Evolutionary conservation across 2,888 invertebrate genomes (phyloP).

Genomic region (Lasioglossum villosulum): DNA sequence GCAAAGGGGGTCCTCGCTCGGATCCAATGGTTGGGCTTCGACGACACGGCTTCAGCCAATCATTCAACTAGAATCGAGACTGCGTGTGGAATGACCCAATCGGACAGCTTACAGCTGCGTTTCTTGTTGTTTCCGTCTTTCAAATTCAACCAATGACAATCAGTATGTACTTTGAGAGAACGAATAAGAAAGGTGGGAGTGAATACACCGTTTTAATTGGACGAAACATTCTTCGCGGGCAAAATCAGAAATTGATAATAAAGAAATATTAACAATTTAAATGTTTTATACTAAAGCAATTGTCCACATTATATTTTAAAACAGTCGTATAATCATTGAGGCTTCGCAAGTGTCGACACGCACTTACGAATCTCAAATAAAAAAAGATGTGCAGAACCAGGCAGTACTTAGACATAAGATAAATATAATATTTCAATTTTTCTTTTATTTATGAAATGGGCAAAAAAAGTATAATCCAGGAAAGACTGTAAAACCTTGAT

Average conservation of each 20-base stretch:
- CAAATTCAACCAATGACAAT: conserved; percentile 27
- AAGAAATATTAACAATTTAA: not conserved
- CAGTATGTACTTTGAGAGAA: not conserved
- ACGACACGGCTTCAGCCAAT: too few relatives aligned
- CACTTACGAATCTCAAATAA: not conserved
- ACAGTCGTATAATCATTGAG: not conserved
- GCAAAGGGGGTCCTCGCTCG: too few relatives aligned
- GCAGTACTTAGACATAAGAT: too few relatives aligned
- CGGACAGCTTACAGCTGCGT: too few relatives aligned
- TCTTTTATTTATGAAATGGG: too few relatives aligned
- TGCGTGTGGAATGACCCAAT: too few relatives aligned
- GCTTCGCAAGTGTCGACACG: not conserved
- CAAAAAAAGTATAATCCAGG: too few relatives aligned
- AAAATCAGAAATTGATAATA: not conserved
- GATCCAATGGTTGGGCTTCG: too few relatives aligned
- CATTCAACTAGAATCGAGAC: too few relatives aligned
- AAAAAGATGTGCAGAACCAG: not conserved
- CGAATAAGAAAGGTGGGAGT: conserved; percentile 4
- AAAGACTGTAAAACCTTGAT: too few relatives aligned
- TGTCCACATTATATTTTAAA: not conserved
- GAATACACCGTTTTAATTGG: not conserved
- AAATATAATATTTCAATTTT: too few relatives aligned
- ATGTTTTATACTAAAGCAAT: not conserved
- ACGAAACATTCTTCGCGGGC: not conserved
- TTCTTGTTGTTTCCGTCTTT: not conserved